phyloP scores from a whole-genome alignment of 2,797 vertebrate genomes.

The Caiman crocodilus region DNA sequence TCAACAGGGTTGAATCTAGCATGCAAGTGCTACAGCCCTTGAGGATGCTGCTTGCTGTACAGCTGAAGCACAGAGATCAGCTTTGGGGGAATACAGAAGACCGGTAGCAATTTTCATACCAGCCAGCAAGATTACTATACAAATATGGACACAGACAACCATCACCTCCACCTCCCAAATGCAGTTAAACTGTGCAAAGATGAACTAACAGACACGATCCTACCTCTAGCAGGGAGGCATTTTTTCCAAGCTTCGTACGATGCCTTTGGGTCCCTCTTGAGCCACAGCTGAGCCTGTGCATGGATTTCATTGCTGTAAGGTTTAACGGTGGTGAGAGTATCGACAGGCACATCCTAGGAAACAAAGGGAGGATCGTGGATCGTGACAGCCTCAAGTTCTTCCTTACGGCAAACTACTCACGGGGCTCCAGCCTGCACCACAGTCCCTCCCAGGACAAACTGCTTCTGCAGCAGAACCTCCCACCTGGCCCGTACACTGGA shows the following conservation, averaged over 20 bases:
- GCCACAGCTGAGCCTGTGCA: slow-evolving; percentile 97
- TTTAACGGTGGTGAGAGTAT: slow-evolving; percentile 95
- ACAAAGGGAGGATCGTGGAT: not conserved
- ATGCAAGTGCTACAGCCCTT: not conserved
- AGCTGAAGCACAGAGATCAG: not conserved
- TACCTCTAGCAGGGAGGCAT: slow-evolving; percentile 96
- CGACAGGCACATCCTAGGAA: slow-evolving; percentile 91
- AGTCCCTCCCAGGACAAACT: not conserved
- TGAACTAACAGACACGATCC: not conserved
- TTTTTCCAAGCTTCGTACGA: slow-evolving; percentile 99
- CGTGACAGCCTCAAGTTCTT: not conserved
- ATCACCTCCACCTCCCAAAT: not conserved
- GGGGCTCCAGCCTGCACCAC: not conserved
- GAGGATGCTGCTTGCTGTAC: not conserved
- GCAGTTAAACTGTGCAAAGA: not conserved
- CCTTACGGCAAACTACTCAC: too few relatives aligned
- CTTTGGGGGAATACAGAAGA: rapidly evolving
- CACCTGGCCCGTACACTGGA: not conserved
- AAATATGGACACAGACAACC: not conserved
- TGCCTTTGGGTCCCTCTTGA: slow-evolving; percentile 97
- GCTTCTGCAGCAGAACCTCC: not conserved
- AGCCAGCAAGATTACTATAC: not conserved
- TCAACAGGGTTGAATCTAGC: not conserved
- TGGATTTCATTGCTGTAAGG: slow-evolving; percentile 99
- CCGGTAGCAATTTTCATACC: not conserved